phyloP scores from a whole-genome alignment of 2,797 vertebrate species.

The Sebastes hubbsi region DNA sequence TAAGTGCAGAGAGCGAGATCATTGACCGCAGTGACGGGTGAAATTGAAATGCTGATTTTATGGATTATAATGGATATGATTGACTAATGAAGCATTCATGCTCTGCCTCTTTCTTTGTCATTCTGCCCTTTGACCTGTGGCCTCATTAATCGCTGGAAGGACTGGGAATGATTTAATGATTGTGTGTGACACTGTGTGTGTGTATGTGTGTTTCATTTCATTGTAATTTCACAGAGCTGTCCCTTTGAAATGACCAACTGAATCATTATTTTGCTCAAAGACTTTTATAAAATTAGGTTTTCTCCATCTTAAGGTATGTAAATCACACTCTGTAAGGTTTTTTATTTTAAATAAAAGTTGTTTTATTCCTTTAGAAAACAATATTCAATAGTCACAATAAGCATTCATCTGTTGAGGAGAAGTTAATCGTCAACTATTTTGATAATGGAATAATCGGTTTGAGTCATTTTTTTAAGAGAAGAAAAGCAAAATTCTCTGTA shows the following conservation, averaged over 20 bases:
- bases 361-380: background rate
- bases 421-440: too few species aligned
- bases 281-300: too few species aligned
- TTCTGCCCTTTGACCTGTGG: conserved; percentile 20
- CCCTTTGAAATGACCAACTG: background rate
- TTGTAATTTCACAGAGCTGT: background rate
- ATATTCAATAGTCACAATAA: background rate
- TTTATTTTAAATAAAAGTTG: too few species aligned
- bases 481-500: too few species aligned
- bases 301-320: too few species aligned
- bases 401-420: background rate
- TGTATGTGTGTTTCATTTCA: background rate
- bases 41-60: conserved; percentile 7
- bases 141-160: background rate
- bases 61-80: conserved; percentile 15
- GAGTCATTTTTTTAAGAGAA: too few species aligned
- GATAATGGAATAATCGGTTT: too few species aligned
- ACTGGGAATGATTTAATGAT: background rate
- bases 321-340: too few species aligned
- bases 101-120: background rate
- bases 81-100: conserved; percentile 22
- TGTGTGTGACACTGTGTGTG: background rate
- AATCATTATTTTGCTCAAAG: background rate
- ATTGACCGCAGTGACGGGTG: background rate
- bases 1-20: background rate